These are phyloP conservation scores for Isotomurus palustris DNA, from an alignment of 2,888 invertebrate species.

Conservation along the genomic window DNA sequence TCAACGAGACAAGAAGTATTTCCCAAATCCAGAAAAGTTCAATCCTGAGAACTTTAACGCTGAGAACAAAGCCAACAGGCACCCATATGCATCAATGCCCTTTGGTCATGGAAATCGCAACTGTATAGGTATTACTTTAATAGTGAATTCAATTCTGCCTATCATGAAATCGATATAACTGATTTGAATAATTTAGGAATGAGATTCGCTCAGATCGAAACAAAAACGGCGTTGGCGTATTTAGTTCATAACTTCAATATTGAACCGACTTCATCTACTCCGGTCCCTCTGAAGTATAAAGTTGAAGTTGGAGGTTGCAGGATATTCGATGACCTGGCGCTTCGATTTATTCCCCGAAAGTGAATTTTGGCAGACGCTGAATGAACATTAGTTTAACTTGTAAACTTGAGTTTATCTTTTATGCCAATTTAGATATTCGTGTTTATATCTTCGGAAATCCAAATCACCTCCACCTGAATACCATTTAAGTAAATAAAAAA, in stretches of 20 bases:
- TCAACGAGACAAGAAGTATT: conserved; percentile 25
- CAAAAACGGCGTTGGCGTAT: conserved; percentile 20
- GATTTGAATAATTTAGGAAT: conserved; percentile 13
- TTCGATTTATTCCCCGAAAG: not conserved
- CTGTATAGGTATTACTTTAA: conserved; percentile 5
- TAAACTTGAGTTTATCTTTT: not conserved
- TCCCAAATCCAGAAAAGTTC: conserved; percentile 28
- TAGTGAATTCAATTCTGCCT: not conserved
- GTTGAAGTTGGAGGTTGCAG: not conserved
- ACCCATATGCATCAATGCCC: conserved; percentile 25
- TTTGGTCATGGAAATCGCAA: conserved; percentile 27
- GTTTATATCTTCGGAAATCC: not conserved
- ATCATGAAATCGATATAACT: not conserved
- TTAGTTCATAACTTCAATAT: conserved; percentile 19
- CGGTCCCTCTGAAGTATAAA: conserved; percentile 14
- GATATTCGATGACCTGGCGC: not conserved
- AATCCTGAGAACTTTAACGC: conserved; percentile 25
- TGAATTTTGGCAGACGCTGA: too few species aligned
- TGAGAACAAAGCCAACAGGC: conserved; percentile 19
- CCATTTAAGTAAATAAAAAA: too few species aligned
- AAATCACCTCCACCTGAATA: too few species aligned
- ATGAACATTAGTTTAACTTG: not conserved
- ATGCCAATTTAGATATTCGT: not conserved
- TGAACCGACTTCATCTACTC: conserved; percentile 19
- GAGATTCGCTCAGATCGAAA: conserved; percentile 24